Evolutionary conservation across 2,797 vertebrate genomes (phyloP).

Genomic region (Labroides dimidiatus): DNA sequence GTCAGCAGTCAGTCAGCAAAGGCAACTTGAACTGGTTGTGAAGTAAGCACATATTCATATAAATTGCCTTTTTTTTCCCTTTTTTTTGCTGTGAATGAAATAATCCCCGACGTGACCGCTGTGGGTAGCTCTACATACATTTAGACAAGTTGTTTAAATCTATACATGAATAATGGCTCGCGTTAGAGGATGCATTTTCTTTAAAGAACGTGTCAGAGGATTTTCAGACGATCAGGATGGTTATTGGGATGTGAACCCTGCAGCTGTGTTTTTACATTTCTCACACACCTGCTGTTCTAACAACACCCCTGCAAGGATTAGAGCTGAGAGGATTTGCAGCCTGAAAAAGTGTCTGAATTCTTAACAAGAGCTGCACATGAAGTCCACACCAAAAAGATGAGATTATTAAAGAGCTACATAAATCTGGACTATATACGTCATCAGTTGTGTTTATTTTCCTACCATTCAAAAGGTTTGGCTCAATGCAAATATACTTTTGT

Average conservation of each 20-base stretch:
- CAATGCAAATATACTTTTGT: too few species aligned
- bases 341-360: constrained; percentile 35
- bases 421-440: constrained; percentile 26
- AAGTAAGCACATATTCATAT: constrained; percentile 81
- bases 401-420: constrained; percentile 31
- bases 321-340: constrained; percentile 57
- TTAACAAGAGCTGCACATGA: constrained; percentile 32
- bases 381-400: constrained; percentile 34
- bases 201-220: constrained; percentile 33
- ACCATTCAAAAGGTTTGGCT: too few species aligned
- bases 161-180: constrained; percentile 47
- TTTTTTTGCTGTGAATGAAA: constrained; percentile 67
- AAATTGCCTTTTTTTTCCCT: constrained; percentile 69
- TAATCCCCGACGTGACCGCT: constrained; percentile 53
- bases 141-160: constrained; percentile 61
- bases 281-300: constrained; percentile 64
- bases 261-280: constrained; percentile 71
- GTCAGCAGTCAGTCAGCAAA: constrained; percentile 84
- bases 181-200: constrained; percentile 44
- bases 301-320: constrained; percentile 69
- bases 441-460: not conserved
- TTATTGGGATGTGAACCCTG: constrained; percentile 60
- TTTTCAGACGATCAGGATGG: constrained; percentile 52
- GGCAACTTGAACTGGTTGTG: constrained; percentile 71
- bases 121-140: constrained; percentile 54